Evolutionary conservation across 2,113 vertebrate species (phyloP).

Genomic region (Heterotilapia buettikoferi): DNA sequence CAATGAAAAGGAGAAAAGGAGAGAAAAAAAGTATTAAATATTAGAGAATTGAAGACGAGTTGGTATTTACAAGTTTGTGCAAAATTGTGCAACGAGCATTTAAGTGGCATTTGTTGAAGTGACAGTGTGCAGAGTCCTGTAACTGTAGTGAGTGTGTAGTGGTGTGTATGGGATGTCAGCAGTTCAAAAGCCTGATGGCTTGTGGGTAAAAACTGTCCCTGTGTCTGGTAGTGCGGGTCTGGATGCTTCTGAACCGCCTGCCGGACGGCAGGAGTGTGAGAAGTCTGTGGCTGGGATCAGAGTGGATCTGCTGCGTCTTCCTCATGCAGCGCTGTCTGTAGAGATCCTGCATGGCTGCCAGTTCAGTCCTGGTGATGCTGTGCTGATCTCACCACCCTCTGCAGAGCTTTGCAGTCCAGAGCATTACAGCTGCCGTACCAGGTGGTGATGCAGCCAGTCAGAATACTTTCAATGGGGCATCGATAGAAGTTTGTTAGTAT

Average conservation of each 20-base stretch:
- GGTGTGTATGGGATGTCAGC: not conserved
- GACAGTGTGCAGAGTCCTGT: not conserved
- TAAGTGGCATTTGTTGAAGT: not conserved
- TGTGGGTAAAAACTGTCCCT: not conserved
- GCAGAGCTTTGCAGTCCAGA: not conserved
- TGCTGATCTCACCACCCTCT: not conserved
- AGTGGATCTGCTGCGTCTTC: rapidly evolving
- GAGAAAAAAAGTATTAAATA: not conserved
- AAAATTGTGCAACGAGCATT: not conserved
- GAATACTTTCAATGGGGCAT: too few relatives aligned
- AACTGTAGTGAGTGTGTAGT: not conserved
- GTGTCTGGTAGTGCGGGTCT: not conserved
- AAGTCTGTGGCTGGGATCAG: rapidly evolving
- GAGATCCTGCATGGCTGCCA: rapidly evolving
- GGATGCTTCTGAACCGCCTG: not conserved
- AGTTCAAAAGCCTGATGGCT: not conserved
- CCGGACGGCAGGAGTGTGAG: rapidly evolving
- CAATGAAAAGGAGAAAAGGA: rapidly evolving
- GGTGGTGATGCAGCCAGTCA: too few relatives aligned
- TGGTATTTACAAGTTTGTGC: not conserved
- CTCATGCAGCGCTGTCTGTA: not conserved
- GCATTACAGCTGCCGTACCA: rapidly evolving
- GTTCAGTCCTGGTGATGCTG: not conserved
- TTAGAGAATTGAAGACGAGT: not conserved
- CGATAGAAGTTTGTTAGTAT: too few relatives aligned